Evolutionary conservation across 1,140 invertebrate species (phyloP).

Genomic region (Diorhabda carinulata): DNA sequence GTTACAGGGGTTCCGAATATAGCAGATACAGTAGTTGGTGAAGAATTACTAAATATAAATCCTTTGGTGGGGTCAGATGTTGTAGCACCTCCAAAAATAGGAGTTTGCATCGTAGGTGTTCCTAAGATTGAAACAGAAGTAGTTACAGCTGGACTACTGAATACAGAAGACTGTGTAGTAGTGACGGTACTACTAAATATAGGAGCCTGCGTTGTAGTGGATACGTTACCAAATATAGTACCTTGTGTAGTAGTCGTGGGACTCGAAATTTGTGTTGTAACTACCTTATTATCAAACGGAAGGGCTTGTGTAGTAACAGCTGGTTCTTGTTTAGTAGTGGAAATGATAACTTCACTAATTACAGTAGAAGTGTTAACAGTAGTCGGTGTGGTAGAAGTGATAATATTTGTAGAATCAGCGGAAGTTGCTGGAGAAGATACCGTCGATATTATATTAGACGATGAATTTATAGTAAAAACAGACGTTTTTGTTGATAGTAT

Average conservation of each 20-base stretch:
- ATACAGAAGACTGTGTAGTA: slow-evolving; percentile 4
- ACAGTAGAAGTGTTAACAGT: neutral
- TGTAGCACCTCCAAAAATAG: slow-evolving; percentile 13
- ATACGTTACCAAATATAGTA: slow-evolving; percentile 15
- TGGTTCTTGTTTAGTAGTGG: too few species aligned
- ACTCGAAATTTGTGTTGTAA: neutral
- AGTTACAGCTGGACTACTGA: slow-evolving; percentile 1
- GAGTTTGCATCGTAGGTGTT: slow-evolving; percentile 5
- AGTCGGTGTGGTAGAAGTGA: neutral
- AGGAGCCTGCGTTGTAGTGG: slow-evolving; percentile 13
- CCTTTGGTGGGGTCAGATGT: neutral
- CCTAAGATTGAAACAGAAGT: neutral
- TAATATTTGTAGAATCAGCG: slow-evolving; percentile 1
- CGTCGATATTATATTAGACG: neutral
- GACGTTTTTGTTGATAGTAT: neutral
- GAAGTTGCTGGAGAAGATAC: neutral
- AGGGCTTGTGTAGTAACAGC: too few species aligned
- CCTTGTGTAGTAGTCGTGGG: slow-evolving; percentile 4
- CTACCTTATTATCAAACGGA: neutral
- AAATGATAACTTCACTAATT: too few species aligned
- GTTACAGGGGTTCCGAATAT: slow-evolving; percentile 17
- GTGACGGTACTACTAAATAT: slow-evolving; percentile 15
- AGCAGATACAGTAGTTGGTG: neutral
- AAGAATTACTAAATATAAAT: neutral
- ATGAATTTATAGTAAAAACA: neutral